Evolutionary conservation across 2,113 vertebrate species (phyloP), one percentile per base, ranked within the genome.

Genomic region (western clawed frog (Xenopus tropicalis)): DNA sequence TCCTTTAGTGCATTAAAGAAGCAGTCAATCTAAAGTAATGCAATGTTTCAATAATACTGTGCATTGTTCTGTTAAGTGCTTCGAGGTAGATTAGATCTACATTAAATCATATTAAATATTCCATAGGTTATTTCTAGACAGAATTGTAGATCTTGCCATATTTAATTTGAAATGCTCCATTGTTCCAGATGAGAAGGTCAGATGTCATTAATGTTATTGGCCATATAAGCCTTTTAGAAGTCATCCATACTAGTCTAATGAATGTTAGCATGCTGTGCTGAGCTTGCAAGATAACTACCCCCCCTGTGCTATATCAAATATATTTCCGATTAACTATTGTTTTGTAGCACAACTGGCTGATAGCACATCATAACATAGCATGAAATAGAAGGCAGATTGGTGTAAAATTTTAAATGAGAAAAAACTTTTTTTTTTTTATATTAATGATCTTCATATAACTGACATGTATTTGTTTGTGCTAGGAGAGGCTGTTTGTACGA

Each of bases 31-130:
- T 48, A 11, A 17, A 63, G 14, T 65, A 12, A 16, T 44, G 19
- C 44, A 19, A 17, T 20, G 54, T 21, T 57, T 17, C 20, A n/a
- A 57, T 42, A 65, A 65, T 44, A 19, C 62, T 14, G 9, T 29
- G 6, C 57, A 37, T 61, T 44, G 37, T 61, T 22, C 22, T 43
- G 25, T 59, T 74, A 74, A 68, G 23, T 57, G 14, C 54, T 37
- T 66, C 43, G 10, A 59, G 52, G 25, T 14, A 19, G 42, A 22
- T 37, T 37, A 37, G 29, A 3, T 37, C 29, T 37, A 6, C 43
- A 19, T 19, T 67, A 46, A 67, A 29, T 74, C 42, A 21, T 61
- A 61, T 74, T 67, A 29, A 21, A 59, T 61, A 51, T 74, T 74
- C 56, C 20, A 3, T 37, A n/a, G 24, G n/a, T 54, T 24, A 12